Evolutionary conservation across 2,113 vertebrate species (phyloP), one percentile per base, ranked within the genome.

Genomic region (Opisthocomus hoazin): DNA sequence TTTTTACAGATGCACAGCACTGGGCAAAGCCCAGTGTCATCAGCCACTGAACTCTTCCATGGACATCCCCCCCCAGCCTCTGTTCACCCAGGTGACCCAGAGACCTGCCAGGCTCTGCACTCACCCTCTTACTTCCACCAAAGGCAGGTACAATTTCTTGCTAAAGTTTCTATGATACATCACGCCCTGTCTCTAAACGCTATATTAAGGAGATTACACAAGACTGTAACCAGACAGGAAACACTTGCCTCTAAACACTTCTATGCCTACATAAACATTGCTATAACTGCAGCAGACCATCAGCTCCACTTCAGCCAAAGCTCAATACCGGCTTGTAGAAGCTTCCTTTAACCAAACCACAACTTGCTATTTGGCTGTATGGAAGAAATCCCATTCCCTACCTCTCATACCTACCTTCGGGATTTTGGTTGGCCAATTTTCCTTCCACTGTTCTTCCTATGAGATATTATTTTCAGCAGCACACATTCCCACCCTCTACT

Each of bases 61-160:
- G 4, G n/a, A 46, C 17, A 10, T 23, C 6, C 2, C 7, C 5
- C 3, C 0, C 4, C 34, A 43, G 34, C 27, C 32, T 57, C 48
- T 46, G n/a, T n/a, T 41, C 63, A 4, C 24, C 51, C 48, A 80
- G 58, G 39, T 51, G 63, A 80, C 32, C 9, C 34, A 60, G 30
- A 50, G 43, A 85, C 27, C 65, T n/a, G 24, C 18, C 23, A 77
- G 5, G 20, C 50, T 70, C 45, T 46, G 27, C 32, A 88, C n/a
- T 5, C 30, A 80, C 23, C 7, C 20, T 57, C 17, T 5, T 68
- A 34, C 24, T 61, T 86, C 32, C 45, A 89, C 23, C 21, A 39
- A 61, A 71, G 23, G 41, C 8, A 80, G n/a, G 46, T 43, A 74
- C 8, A 32, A 45, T 30, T 63, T 77, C 46, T 93, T 66, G 41